Conservation (phyloP, 2,113 vertebrate species). For the Thamnophis sirtalis region DNA sequence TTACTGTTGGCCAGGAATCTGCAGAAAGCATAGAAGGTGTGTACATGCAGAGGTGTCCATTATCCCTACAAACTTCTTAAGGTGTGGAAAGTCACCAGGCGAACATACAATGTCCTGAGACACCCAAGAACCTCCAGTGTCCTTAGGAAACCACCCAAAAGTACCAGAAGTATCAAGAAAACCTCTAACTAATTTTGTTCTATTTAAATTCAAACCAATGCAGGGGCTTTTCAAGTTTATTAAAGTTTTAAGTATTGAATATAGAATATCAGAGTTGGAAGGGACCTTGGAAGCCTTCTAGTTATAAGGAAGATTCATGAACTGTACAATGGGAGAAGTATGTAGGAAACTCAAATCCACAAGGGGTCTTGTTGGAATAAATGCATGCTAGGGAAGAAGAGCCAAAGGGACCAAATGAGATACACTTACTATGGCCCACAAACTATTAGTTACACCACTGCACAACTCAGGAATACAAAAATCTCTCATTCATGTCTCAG, state of each 20-base stretch:
- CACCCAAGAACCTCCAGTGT: not conserved
- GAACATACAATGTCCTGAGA: not conserved
- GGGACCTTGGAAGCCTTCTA: too few species aligned
- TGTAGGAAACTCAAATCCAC: not conserved
- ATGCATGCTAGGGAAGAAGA: not conserved
- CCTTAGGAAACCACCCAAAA: not conserved
- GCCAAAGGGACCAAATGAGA: not conserved
- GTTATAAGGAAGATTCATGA: not conserved
- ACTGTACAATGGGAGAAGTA: not conserved
- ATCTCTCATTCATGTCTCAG: not conserved
- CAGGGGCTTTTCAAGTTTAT: too few species aligned
- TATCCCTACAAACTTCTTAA: not conserved
- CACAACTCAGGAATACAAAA: not conserved
- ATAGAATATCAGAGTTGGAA: too few species aligned
- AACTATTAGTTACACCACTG: not conserved
- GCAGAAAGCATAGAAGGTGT: not conserved
- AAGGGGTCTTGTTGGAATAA: not conserved
- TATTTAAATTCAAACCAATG: too few species aligned
- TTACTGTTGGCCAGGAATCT: not conserved
- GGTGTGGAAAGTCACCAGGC: not conserved
- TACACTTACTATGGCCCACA: not conserved
- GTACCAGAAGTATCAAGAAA: not conserved
- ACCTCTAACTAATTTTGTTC: not conserved
- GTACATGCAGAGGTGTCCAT: not conserved
- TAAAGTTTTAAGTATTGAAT: too few species aligned